Percentiles rank a stretch among this genome's conserved stretches.
Conservation (phyloP, 2,797 vertebrate species). For the Odontamblyopus rebecca region DNA sequence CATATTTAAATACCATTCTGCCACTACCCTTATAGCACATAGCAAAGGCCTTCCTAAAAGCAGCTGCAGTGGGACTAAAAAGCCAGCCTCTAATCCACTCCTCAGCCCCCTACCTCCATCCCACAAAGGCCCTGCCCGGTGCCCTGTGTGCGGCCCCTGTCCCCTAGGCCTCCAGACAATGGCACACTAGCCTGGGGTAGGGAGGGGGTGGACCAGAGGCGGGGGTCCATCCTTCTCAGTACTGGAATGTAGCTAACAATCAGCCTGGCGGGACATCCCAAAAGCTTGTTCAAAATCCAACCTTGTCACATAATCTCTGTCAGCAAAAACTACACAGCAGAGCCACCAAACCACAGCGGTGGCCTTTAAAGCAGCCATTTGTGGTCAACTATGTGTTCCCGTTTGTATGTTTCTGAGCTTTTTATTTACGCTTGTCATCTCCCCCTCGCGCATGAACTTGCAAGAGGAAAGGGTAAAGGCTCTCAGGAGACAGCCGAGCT, state of each 20-base stretch:
- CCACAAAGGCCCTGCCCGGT: constrained; percentile 68
- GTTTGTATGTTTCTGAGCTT: constrained; percentile 37
- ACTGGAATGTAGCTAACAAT: constrained; percentile 74
- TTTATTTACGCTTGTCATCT: constrained; percentile 62
- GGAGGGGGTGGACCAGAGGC: constrained; percentile 53
- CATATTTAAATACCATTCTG: neutral
- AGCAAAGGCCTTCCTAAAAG: constrained; percentile 42
- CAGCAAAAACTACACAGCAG: constrained; percentile 39
- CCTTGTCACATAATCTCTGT: constrained; percentile 54
- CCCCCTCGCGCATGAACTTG: constrained; percentile 61
- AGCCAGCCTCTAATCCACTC: constrained; percentile 58
- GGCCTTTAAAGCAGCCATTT: constrained; percentile 49
- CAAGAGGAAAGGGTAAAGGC: constrained; percentile 65
- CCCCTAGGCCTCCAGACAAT: constrained; percentile 65
- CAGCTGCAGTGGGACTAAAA: constrained; percentile 72
- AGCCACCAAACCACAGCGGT: constrained; percentile 39
- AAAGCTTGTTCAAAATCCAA: constrained; percentile 52
- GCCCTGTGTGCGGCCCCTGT: constrained; percentile 63
- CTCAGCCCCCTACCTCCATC: constrained; percentile 36
- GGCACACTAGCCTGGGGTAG: constrained; percentile 49
- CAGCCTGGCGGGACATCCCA: constrained; percentile 51
- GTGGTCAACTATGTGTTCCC: constrained; percentile 14
- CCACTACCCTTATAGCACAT: constrained; percentile 28
- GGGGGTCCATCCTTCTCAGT: constrained; percentile 56
- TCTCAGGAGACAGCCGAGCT: constrained; percentile 65